phyloP scores from a whole-genome alignment of 2,113 vertebrate species.

The Hemichromis elongatus region DNA sequence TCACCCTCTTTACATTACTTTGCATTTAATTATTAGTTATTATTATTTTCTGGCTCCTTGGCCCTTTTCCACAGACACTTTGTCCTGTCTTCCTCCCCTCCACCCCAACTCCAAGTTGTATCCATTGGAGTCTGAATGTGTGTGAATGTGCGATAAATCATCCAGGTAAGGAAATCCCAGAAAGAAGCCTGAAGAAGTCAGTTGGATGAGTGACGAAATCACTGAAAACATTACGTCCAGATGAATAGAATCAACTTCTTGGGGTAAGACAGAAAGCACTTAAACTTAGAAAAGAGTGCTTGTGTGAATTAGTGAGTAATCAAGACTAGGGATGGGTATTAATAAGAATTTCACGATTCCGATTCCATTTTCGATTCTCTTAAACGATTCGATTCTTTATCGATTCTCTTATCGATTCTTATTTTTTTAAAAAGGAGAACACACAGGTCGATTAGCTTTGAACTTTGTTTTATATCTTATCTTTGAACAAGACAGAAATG shows the following conservation, averaged over 20 bases:
- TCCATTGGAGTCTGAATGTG: background rate
- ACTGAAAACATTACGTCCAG: background rate
- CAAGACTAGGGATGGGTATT: no score
- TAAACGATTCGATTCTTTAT: no score
- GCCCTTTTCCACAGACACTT: background rate
- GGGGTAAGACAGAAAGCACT: background rate
- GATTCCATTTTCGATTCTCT: no score
- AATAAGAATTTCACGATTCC: no score
- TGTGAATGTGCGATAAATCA: background rate
- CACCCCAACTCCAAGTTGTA: background rate
- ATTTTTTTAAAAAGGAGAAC: no score
- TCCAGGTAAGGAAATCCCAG: background rate
- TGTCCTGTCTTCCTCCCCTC: background rate
- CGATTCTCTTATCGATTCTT: no score
- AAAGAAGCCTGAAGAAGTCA: background rate
- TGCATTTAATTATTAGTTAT: no score
- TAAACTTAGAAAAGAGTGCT: background rate
- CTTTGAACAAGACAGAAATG: no score
- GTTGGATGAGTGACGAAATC: background rate
- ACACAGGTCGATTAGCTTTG: no score
- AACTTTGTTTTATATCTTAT: no score
- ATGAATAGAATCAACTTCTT: background rate
- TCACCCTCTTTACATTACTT: no score
- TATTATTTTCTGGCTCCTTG: no score
- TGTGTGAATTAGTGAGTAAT: background rate